phyloP scores from a whole-genome alignment of 2,888 invertebrate genomes.

The Apodemia hepburni region DNA sequence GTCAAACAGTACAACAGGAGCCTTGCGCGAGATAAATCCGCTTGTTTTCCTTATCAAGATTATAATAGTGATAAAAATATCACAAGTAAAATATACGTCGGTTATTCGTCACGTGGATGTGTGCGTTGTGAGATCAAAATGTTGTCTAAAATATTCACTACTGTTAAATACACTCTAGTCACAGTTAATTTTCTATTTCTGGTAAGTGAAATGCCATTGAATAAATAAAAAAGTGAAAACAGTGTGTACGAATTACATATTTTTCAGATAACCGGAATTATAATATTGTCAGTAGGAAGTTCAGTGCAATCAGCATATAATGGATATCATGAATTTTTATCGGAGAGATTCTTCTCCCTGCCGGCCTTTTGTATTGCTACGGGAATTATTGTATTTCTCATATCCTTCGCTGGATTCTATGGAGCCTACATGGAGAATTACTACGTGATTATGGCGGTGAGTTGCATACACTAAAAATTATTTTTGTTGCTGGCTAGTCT shows the following conservation, averaged over 20 bases:
- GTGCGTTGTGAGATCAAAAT: slow-evolving; percentile 42
- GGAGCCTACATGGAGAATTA: slow-evolving; percentile 93
- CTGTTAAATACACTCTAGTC: slow-evolving; percentile 66
- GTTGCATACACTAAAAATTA: slow-evolving; percentile 38
- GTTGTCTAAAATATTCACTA: slow-evolving; percentile 68
- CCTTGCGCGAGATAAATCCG: slow-evolving; percentile 55
- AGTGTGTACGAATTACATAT: slow-evolving; percentile 20
- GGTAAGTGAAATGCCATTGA: slow-evolving; percentile 49
- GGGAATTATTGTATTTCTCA: slow-evolving; percentile 86
- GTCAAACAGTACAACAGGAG: slow-evolving; percentile 34
- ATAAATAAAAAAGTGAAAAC: slow-evolving; percentile 2
- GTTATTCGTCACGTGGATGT: slow-evolving; percentile 43
- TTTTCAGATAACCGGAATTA: slow-evolving; percentile 89
- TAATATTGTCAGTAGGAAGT: slow-evolving; percentile 87
- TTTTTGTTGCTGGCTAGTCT: slow-evolving; percentile 11
- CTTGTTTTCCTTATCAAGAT: slow-evolving; percentile 75
- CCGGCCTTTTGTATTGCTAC: slow-evolving; percentile 86
- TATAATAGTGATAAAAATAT: slow-evolving; percentile 68
- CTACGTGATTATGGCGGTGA: slow-evolving; percentile 88
- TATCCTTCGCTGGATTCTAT: slow-evolving; percentile 93
- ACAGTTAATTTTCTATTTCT: slow-evolving; percentile 63
- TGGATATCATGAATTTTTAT: slow-evolving; percentile 83
- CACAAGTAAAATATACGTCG: slow-evolving; percentile 49
- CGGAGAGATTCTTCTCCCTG: slow-evolving; percentile 85
- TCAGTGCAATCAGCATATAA: slow-evolving; percentile 84